These are phyloP conservation scores for Tylochromis polylepis DNA, from an alignment of 2,113 vertebrate species.

Conservation along the genomic window DNA sequence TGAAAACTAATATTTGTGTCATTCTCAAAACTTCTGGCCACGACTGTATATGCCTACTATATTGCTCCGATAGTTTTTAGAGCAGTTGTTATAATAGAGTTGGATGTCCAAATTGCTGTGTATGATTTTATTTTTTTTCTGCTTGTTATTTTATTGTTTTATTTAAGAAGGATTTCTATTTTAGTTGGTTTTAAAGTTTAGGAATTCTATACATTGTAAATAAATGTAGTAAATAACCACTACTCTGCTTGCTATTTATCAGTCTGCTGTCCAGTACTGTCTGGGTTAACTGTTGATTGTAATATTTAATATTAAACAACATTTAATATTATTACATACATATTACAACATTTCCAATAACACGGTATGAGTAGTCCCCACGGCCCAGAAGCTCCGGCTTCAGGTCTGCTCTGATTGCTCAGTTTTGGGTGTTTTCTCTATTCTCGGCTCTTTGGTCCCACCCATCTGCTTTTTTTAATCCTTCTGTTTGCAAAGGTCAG, in stretches of 20 bases:
- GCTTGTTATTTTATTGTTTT: background rate
- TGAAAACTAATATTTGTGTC: no score
- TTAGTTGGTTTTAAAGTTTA: no score
- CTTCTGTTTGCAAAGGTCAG: background rate
- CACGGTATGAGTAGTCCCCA: background rate
- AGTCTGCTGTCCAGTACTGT: no score
- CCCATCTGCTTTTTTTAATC: background rate
- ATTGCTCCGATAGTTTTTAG: background rate
- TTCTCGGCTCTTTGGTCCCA: background rate
- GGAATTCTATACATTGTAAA: no score
- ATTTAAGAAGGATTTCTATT: background rate
- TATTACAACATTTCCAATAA: background rate
- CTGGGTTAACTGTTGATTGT: no score
- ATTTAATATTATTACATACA: no score
- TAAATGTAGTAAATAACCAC: no score
- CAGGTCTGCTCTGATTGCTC: background rate
- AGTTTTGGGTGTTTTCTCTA: background rate
- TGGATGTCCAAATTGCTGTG: background rate
- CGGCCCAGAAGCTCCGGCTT: background rate
- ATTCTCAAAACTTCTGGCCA: no score
- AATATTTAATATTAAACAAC: no score
- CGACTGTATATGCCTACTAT: background rate
- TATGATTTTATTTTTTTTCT: fast-evolving
- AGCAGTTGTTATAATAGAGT: background rate
- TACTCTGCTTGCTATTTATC: background rate